Percentiles rank a stretch among this genome's conserved stretches.
These are phyloP conservation scores for Leptodirus hochenwartii DNA, from an alignment of 2,888 invertebrate genomes.

Conservation along the genomic window DNA sequence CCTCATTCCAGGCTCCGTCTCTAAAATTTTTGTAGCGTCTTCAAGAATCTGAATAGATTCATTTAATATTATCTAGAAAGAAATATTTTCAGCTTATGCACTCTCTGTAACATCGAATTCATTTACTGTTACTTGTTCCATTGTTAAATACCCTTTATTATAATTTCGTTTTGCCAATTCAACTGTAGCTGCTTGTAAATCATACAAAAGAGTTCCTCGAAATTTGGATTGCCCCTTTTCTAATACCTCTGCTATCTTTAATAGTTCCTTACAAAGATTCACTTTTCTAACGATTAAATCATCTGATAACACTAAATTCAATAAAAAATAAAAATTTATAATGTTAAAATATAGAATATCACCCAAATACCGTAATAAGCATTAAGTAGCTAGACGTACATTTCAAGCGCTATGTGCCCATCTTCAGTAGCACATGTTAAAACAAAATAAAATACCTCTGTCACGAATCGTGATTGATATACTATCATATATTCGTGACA, in stretches of 20 bases:
- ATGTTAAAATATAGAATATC: too few relatives aligned
- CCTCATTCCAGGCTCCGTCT: constrained; percentile 39
- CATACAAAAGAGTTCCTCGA: constrained; percentile 42
- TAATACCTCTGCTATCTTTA: constrained; percentile 42
- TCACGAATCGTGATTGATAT: too few relatives aligned
- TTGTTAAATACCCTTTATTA: neutral
- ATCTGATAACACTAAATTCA: constrained; percentile 33
- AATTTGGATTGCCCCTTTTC: constrained; percentile 47
- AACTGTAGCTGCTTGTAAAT: constrained; percentile 43
- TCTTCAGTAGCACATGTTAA: neutral
- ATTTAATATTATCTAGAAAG: constrained; percentile 33
- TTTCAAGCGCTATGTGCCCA: neutral
- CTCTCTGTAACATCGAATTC: too few relatives aligned
- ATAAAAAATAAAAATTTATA: too few relatives aligned
- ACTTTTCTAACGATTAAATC: constrained; percentile 38
- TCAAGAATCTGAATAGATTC: constrained; percentile 36
- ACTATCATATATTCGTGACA: too few relatives aligned
- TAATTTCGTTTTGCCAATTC: constrained; percentile 10
- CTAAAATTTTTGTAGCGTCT: constrained; percentile 40
- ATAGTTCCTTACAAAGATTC: constrained; percentile 43
- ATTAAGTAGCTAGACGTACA: constrained; percentile 3
- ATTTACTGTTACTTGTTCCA: too few relatives aligned
- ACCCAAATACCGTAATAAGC: neutral
- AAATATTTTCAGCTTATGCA: constrained; percentile 7
- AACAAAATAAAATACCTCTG: too few relatives aligned